Base-by-base conservation (phyloP, 2,797 vertebrate species). In the Ctenosaura bakeri region DNA sequence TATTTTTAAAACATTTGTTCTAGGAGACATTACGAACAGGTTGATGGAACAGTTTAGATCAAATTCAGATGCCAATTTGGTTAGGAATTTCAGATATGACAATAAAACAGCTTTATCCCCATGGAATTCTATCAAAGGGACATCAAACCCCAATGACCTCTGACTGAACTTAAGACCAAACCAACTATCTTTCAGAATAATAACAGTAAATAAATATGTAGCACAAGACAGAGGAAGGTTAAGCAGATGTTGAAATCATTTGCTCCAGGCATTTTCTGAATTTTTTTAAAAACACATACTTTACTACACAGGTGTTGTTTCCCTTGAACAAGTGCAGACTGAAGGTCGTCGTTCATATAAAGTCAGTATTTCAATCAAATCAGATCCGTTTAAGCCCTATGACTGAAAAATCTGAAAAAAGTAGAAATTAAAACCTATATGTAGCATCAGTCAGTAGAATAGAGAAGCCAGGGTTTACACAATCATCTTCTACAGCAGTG, bases 11-110 rank as follows among this genome's bases (percentile, higher is more conserved):
- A 26, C 14, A 35, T 59, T 82, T 83, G 32, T 77, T 83, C 81
- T 66, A 78, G 76, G 59, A 64, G 20, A 77, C 66, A 66, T 82
- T 64, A 46, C 18, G 66, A 52, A 46, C 73, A 89, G 82, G 56
- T 77, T 84, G 82, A 84, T 77, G 46, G 32, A n/a, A 77, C 74
- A 16, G 20, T 54, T 83, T 59, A 88, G 52, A 88, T 89, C 88
- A 89, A 84, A 89, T 64, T 89, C 88, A 89, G 88, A 84, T 89
- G 88, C 82, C 81, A 84, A 84, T 89, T 89, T 77, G 82, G 71
- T 84, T 77, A 89, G 88, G 88, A 89, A 89, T 89, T 89, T 89
- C n/a, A 46, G 88, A 89, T 89, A 89, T 89, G 81, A 84, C 56
- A 84, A 84, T 84, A 89, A 89, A 89, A 84, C 71, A 78, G 77